Percentiles rank a stretch among this genome's conserved stretches.
phyloP scores from a whole-genome alignment of 2,888 invertebrate genomes.

The Stramonita haemastoma region DNA sequence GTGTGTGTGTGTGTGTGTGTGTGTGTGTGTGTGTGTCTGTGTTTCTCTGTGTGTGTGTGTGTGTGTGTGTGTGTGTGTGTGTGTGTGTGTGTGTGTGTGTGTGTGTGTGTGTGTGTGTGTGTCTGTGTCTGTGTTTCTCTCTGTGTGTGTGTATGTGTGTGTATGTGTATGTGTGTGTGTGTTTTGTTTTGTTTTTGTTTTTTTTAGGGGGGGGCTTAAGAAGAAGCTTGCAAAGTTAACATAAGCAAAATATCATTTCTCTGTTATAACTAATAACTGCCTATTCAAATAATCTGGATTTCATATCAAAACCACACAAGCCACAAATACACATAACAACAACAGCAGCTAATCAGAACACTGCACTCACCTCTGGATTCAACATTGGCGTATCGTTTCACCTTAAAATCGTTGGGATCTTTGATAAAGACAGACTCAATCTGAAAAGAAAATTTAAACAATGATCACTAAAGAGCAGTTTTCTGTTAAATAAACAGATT shows the following conservation, averaged over 20 bases:
- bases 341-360: too few relatives aligned
- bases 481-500: not conserved
- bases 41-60: not conserved
- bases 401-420: constrained; percentile 60
- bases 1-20: not conserved
- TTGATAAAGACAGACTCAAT: constrained; percentile 61
- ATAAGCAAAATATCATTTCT: too few relatives aligned
- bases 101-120: not conserved
- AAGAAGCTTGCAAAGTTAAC: too few relatives aligned
- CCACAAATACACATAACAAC: too few relatives aligned
- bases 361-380: constrained; percentile 55
- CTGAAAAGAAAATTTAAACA: constrained; percentile 50
- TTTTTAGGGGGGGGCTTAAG: too few relatives aligned
- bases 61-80: not conserved
- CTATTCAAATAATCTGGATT: too few relatives aligned
- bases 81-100: not conserved
- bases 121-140: not conserved
- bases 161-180: not conserved
- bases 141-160: not conserved
- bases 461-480: not conserved
- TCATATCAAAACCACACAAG: too few relatives aligned
- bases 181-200: not conserved
- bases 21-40: not conserved
- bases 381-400: constrained; percentile 66
- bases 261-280: too few relatives aligned